phyloP scores from a whole-genome alignment of 2,888 invertebrate species.

The Caenorhabditis sulstoni region DNA sequence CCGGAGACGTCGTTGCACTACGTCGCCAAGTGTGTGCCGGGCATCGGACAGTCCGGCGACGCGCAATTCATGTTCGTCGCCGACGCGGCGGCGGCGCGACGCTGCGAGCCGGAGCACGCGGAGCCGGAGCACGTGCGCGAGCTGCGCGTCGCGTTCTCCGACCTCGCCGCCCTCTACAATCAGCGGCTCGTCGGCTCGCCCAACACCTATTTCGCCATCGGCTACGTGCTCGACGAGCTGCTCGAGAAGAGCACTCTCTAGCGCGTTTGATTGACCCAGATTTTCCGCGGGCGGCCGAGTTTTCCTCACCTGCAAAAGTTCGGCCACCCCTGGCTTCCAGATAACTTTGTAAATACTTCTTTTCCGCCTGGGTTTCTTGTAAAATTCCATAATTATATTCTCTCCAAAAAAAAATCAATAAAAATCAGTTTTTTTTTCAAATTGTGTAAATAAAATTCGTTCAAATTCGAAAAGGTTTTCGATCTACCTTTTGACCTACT shows the following conservation, averaged over 20 bases:
- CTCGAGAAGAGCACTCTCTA: conserved; percentile 2
- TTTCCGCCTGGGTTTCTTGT: no score
- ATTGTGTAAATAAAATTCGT: no score
- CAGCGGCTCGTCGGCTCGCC: conserved; percentile 48
- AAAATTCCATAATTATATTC: no score
- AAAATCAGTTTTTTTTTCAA: no score
- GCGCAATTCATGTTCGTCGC: conserved; percentile 29
- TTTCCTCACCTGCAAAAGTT: no score
- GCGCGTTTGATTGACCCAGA: no score
- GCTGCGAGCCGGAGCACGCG: conserved; percentile 34
- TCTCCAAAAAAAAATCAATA: no score
- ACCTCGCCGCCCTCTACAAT: conserved; percentile 26
- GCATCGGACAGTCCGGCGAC: conserved; percentile 61
- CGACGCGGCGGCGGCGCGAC: conserved; percentile 27
- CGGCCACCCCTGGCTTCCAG: no score
- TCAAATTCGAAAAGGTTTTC: neutral
- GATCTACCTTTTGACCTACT: neutral
- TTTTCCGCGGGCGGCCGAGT: no score
- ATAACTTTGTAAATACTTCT: no score
- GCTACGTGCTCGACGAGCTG: conserved; percentile 43
- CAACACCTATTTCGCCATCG: conserved; percentile 55
- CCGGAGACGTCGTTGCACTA: conserved; percentile 8
- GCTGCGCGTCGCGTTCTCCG: conserved; percentile 31
- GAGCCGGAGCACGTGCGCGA: conserved; percentile 43
- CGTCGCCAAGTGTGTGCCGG: conserved; percentile 27